Evolutionary conservation across 2,797 vertebrate genomes (phyloP).

Genomic region (Helicolenus hilgendorfi): DNA sequence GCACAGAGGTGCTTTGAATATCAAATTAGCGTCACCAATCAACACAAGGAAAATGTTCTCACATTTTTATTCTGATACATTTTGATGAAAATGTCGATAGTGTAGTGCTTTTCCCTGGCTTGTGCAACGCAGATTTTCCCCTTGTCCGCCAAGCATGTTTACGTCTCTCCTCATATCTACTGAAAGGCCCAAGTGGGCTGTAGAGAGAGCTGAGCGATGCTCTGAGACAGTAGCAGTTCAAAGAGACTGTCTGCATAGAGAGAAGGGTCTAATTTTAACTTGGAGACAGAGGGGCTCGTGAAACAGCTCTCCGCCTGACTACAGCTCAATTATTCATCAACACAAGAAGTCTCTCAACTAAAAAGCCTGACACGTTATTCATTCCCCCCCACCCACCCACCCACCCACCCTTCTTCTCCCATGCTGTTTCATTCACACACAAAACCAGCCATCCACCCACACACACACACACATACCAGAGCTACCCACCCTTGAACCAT

Average conservation of each 20-base stretch:
- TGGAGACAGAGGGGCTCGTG: slow-evolving; percentile 82
- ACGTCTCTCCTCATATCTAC: slow-evolving; percentile 63
- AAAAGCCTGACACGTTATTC: slow-evolving; percentile 80
- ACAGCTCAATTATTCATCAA: slow-evolving; percentile 88
- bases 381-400: background rate
- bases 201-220: slow-evolving; percentile 77
- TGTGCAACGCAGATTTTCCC: slow-evolving; percentile 38
- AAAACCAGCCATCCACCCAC: slow-evolving; percentile 57
- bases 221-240: slow-evolving; percentile 82
- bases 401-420: slow-evolving; percentile 31
- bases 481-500: slow-evolving; percentile 49
- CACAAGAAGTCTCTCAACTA: slow-evolving; percentile 83
- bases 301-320: slow-evolving; percentile 81
- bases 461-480: slow-evolving; percentile 20
- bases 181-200: slow-evolving; percentile 77
- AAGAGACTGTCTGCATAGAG: slow-evolving; percentile 77
- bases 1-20: slow-evolving; percentile 53
- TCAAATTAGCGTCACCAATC: slow-evolving; percentile 54
- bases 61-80: background rate
- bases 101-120: slow-evolving; percentile 3
- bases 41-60: slow-evolving; percentile 24
- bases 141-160: slow-evolving; percentile 62
- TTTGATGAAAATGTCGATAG: background rate
- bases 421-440: slow-evolving; percentile 85
- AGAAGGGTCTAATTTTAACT: slow-evolving; percentile 86